Percentiles rank a stretch among this genome's conserved stretches.
Evolutionary conservation across 2,797 vertebrate species (phyloP).

Genomic region (Rhadinocentrus ornatus): DNA sequence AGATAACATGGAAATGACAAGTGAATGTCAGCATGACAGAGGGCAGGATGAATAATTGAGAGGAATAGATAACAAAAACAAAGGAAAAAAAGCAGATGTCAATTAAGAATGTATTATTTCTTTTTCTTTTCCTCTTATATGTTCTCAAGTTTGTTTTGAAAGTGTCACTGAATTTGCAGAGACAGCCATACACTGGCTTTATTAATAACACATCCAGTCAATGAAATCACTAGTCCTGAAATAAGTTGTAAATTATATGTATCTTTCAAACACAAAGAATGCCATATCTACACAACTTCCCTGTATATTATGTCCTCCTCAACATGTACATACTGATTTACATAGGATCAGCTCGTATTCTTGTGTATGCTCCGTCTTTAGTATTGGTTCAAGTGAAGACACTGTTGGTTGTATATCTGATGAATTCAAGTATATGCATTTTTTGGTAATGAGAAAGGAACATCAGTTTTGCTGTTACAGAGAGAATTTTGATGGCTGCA

Average conservation of each 20-base stretch:
- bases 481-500: too few relatives aligned
- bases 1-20: slow-evolving; percentile 40
- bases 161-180: slow-evolving; percentile 26
- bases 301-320: not conserved
- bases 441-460: slow-evolving; percentile 8
- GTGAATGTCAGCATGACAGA: slow-evolving; percentile 19
- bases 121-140: not conserved
- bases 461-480: not conserved
- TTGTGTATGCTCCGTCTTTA: not conserved
- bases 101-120: slow-evolving; percentile 10
- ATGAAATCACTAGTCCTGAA: slow-evolving; percentile 51
- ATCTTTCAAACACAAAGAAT: slow-evolving; percentile 38
- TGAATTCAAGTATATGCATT: slow-evolving; percentile 16
- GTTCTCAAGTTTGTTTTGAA: slow-evolving; percentile 16
- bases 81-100: slow-evolving; percentile 1
- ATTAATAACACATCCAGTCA: not conserved
- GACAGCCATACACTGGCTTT: slow-evolving; percentile 1
- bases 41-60: slow-evolving; percentile 4
- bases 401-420: slow-evolving; percentile 40
- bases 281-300: slow-evolving; percentile 5
- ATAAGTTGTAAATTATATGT: slow-evolving; percentile 47
- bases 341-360: not conserved
- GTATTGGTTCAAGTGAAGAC: slow-evolving; percentile 3
- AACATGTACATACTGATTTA: too few relatives aligned
- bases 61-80: not conserved